Evolutionary conservation across 2,113 vertebrate genomes (phyloP), one percentile per base, ranked within the genome.

Genomic region (Ariopsis seemanni): DNA sequence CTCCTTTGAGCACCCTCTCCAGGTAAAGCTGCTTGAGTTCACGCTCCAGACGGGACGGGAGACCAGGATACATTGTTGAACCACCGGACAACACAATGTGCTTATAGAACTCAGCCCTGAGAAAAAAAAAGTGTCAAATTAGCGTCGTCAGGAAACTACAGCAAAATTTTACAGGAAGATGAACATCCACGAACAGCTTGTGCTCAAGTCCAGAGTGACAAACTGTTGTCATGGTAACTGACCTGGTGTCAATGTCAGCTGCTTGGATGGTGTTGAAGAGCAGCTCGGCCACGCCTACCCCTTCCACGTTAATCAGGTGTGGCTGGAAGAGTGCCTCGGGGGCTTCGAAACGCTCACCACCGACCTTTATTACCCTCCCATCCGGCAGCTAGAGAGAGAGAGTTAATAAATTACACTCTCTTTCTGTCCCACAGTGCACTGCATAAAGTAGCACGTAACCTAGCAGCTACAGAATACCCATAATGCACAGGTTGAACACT

Each of bases 181-280:
- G 11, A 77, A 53, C 5, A 22, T 75, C 72, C 48, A n/a, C 1
- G 6, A 79, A 55, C 75, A 79, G 0, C 75, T 53, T 3, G 3
- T 22, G 25, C n/a, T 65, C 18, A 1, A 55, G 52, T n/a, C 18
- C 12, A 84, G 25, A 25, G 42, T 20, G 58, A 18, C 42, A 27
- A 17, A 17, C 42, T 48, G 7, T 30, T 14, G 55, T 12, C 48
- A 12, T 71, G 30, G 57, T 48, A 96, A 78, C 87, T 12, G 52
- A 90, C 97, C 97, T 96, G 90, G 97, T 97, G 82, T 97, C 97
- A 42, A 97, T 97, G 88, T 97, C 97, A 75, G 97, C 97, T 0
- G 97, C 97, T 87, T 97, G 96, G 91, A 97, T 97, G 93, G 97
- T 97, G 93, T 97, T 97, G 91, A 97, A 97, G 88, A 97, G 95